Percentiles rank a stretch among this genome's conserved stretches.
phyloP scores from a whole-genome alignment of 2,888 invertebrate genomes.

The Caenorhabditis sp. region DNA sequence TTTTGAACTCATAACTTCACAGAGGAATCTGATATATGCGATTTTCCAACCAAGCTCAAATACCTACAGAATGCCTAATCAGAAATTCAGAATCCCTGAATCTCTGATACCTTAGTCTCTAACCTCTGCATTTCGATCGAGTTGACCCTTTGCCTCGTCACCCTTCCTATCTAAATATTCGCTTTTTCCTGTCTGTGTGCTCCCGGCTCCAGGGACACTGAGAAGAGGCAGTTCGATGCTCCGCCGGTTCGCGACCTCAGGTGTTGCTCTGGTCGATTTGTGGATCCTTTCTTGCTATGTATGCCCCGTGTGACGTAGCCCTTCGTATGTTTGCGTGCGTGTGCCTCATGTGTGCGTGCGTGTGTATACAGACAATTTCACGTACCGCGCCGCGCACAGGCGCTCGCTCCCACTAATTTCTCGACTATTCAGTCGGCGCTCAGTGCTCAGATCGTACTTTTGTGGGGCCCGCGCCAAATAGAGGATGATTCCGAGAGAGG shows the following conservation, averaged over 20 bases:
- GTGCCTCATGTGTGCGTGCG: constrained; percentile 63
- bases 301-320: constrained; percentile 60
- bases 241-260: constrained; percentile 61
- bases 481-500: constrained; percentile 39
- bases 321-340: constrained; percentile 60
- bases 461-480: constrained; percentile 54
- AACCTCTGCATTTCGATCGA: constrained; percentile 6
- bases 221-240: constrained; percentile 1
- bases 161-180: constrained; percentile 13
- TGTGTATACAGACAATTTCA: constrained; percentile 65
- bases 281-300: constrained; percentile 46
- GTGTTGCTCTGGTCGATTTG: constrained; percentile 43
- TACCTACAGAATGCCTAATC: background rate
- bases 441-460: constrained; percentile 48
- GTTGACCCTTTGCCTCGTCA: constrained; percentile 20
- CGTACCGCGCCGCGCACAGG: constrained; percentile 66
- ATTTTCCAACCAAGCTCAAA: no score
- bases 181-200: constrained; percentile 32
- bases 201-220: constrained; percentile 31
- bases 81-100: background rate
- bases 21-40: no score
- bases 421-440: constrained; percentile 26
- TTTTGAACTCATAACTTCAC: no score
- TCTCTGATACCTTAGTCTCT: background rate
- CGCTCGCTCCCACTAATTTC: constrained; percentile 53